These are phyloP conservation scores for Myxocyprinus asiaticus DNA, from an alignment of 2,113 vertebrate species.

Conservation along the genomic window DNA sequence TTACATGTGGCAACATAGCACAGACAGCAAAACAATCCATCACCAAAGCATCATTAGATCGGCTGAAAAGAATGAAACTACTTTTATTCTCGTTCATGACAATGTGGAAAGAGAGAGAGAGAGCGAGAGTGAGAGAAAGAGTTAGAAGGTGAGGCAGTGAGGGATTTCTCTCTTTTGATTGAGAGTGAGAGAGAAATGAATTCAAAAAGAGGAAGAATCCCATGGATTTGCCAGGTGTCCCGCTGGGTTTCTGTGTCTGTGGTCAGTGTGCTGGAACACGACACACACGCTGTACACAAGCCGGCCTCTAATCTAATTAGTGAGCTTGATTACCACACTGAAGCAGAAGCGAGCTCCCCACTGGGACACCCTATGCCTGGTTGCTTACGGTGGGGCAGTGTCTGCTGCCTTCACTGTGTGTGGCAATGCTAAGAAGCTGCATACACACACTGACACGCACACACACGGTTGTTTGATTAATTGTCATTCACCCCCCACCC, in stretches of 20 bases:
- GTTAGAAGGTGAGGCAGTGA: slow-evolving; percentile 9
- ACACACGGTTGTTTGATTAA: slow-evolving; percentile 76
- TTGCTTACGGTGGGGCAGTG: slow-evolving; percentile 41
- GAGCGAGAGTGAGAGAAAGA: too few species aligned
- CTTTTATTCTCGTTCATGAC: neutral
- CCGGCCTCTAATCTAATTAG: slow-evolving; percentile 76
- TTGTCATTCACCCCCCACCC: slow-evolving; percentile 63
- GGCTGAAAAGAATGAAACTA: slow-evolving; percentile 17
- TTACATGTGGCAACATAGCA: slow-evolving; percentile 30
- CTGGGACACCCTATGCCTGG: slow-evolving; percentile 50
- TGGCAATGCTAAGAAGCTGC: slow-evolving; percentile 41
- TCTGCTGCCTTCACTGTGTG: slow-evolving; percentile 48
- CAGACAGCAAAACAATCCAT: neutral
- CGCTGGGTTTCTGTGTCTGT: slow-evolving; percentile 64
- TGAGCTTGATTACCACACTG: slow-evolving; percentile 72
- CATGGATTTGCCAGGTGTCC: slow-evolving; percentile 50
- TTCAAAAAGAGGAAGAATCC: slow-evolving; percentile 36
- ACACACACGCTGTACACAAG: slow-evolving; percentile 67
- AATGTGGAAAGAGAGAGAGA: neutral
- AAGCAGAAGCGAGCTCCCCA: slow-evolving; percentile 63
- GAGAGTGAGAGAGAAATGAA: slow-evolving; percentile 24
- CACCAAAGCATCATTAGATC: slow-evolving; percentile 21
- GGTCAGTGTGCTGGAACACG: slow-evolving; percentile 64
- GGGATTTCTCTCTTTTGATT: neutral
- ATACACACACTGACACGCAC: slow-evolving; percentile 49